Percentiles rank a stretch among this genome's conserved stretches.
phyloP scores from a whole-genome alignment of 2,797 vertebrate genomes.

The Selene dorsalis region DNA sequence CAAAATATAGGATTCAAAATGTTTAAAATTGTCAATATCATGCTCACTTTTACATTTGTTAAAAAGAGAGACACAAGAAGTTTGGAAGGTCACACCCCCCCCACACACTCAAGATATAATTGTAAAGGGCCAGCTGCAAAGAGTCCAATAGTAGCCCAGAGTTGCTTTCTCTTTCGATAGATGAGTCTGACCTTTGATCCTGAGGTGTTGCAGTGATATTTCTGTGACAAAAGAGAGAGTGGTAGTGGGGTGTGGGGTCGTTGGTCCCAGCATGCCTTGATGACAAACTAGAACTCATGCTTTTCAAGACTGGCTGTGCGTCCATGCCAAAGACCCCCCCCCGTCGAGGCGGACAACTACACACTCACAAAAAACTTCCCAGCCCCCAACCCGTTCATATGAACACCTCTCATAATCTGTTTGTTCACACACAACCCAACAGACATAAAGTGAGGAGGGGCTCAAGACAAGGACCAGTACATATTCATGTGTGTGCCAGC shows the following conservation, averaged over 20 bases:
- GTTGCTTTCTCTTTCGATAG: constrained; percentile 14
- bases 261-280: constrained; percentile 33
- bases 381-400: not conserved
- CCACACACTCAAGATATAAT: too few species aligned
- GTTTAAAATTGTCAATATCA: too few species aligned
- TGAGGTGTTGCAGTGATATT: constrained; percentile 33
- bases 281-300: constrained; percentile 56
- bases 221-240: constrained; percentile 35
- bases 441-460: constrained; percentile 31
- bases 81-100: too few species aligned
- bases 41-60: too few species aligned
- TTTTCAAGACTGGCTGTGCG: constrained; percentile 47
- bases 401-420: constrained; percentile 27
- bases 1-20: too few species aligned
- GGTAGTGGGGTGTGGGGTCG: constrained; percentile 14
- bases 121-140: too few species aligned
- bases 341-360: constrained; percentile 16
- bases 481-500: constrained; percentile 20
- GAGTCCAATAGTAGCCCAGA: not conserved
- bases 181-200: constrained; percentile 47
- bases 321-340: constrained; percentile 44
- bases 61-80: too few species aligned
- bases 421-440: constrained; percentile 12
- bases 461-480: not conserved
- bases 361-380: not conserved